Evolutionary conservation across 2,888 invertebrate species (phyloP).

Genomic region (Leptopilina myrica): DNA sequence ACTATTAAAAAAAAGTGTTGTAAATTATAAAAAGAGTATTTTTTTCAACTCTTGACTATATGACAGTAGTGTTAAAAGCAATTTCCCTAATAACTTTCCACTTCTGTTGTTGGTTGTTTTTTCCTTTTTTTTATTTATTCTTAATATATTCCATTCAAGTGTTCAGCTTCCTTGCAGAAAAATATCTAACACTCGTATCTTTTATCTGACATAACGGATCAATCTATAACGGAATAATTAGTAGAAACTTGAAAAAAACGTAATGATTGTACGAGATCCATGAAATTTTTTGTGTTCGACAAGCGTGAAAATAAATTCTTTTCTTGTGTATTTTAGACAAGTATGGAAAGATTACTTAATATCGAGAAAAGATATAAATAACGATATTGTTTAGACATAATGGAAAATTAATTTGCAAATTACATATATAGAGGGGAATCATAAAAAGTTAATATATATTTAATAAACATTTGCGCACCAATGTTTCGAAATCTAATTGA

Average conservation of each 20-base stretch:
- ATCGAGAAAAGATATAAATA: slow-evolving; percentile 24
- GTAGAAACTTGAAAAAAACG: background rate
- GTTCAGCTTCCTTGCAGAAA: background rate
- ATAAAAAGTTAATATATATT: no score
- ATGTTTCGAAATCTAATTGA: no score
- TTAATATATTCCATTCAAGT: background rate
- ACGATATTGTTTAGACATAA: background rate
- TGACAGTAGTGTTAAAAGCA: no score
- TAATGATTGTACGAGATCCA: slow-evolving; percentile 3
- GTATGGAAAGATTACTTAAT: slow-evolving; percentile 8
- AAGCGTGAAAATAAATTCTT: slow-evolving; percentile 22
- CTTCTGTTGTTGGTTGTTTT: no score
- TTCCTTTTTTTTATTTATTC: no score
- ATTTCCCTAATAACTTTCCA: no score
- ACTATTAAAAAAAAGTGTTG: no score
- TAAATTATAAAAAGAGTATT: no score
- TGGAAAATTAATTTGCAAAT: background rate
- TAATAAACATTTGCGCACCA: no score
- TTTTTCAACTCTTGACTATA: no score
- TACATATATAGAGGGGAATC: no score
- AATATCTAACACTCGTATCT: background rate
- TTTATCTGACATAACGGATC: slow-evolving; percentile 4
- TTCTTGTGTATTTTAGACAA: background rate
- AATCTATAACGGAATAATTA: slow-evolving; percentile 7
- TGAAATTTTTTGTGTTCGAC: slow-evolving; percentile 22